Evolutionary conservation across 2,888 invertebrate genomes (phyloP), one percentile per base, ranked within the genome.

Genomic region (Eupithecia abbreviata): DNA sequence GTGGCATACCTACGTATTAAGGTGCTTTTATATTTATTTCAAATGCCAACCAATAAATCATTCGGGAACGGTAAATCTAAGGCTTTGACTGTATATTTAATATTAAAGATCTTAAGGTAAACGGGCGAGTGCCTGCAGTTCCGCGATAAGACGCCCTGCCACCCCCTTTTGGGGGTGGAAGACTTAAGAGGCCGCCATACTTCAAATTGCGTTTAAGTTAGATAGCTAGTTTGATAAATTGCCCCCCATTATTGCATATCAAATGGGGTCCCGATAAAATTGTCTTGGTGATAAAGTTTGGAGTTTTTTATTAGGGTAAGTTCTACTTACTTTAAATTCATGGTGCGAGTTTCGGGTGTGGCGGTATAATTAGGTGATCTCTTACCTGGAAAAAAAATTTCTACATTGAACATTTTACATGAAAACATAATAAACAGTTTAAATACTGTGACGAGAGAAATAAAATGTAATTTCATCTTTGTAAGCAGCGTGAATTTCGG

Each of bases 31-130:
- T 51, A 49, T 72, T 73, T 58, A 67, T 58, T 43, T 69, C 47
- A 82, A 82, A 81, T 78, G 73, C 79, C 73, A 82, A 65, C 49
- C 62, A 71, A 92, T 93, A 92, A 92, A 91, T 84, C 88, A 92
- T 88, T 79, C 83, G 83, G 80, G 82, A 85, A 84, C 85, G 85
- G 83, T 90, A 88, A 84, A 88, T 91, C 91, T 89, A 90, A 92
- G 87, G 91, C 88, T 92, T 90, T 91, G 92, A 93, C 90, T 92
- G 91, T 93, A 92, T 93, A 92, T 94, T 94, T 93, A 94, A 94
- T 95, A 95, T 94, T 94, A 94, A 93, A 94, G 93, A 94, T 94
- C 93, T 93, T 93, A 94, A 95, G 95, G 94, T 95, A 93, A 93
- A 90, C 92, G 93, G 89, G 92, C 66, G 90, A 90, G 92, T 89